Percentiles rank a stretch among this genome's conserved stretches.
These are phyloP conservation scores for Spheniscus mendiculus DNA, from an alignment of 2,113 vertebrate genomes.

Conservation along the genomic window DNA sequence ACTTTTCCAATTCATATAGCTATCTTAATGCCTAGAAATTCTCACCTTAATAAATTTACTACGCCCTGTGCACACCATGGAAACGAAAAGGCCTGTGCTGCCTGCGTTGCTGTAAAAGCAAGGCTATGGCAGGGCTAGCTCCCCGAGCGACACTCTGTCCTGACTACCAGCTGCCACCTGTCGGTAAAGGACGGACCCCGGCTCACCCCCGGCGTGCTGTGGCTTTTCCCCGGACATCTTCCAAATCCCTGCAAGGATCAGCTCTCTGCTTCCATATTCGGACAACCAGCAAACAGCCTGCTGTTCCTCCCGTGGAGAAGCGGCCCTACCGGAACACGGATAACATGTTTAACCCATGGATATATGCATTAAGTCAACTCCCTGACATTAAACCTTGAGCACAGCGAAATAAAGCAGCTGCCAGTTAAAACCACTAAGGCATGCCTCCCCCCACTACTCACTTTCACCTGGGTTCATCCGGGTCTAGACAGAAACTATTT, in stretches of 20 bases:
- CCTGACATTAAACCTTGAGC: neutral
- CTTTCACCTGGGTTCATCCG: neutral
- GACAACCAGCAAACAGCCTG: neutral
- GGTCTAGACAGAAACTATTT: neutral
- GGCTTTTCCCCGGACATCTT: neutral
- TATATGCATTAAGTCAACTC: neutral
- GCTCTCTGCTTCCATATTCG: neutral
- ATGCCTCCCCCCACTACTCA: neutral
- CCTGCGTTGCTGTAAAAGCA: neutral
- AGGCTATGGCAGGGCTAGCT: neutral
- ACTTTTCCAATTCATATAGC: neutral
- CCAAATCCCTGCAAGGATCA: neutral
- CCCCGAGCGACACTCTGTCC: neutral
- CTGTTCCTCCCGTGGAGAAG: neutral
- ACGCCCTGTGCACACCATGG: neutral
- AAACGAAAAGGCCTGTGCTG: neutral
- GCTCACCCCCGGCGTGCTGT: neutral
- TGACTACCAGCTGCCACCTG: slow-evolving; percentile 28
- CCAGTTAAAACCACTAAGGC: neutral
- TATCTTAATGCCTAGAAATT: neutral
- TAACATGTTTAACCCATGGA: neutral
- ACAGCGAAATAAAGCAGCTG: neutral
- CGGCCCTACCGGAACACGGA: neutral
- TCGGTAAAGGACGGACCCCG: neutral
- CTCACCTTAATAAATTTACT: neutral